These are phyloP conservation scores for Zelostemma sp. DNA, from an alignment of 1,140 invertebrate species.

Conservation along the genomic window DNA sequence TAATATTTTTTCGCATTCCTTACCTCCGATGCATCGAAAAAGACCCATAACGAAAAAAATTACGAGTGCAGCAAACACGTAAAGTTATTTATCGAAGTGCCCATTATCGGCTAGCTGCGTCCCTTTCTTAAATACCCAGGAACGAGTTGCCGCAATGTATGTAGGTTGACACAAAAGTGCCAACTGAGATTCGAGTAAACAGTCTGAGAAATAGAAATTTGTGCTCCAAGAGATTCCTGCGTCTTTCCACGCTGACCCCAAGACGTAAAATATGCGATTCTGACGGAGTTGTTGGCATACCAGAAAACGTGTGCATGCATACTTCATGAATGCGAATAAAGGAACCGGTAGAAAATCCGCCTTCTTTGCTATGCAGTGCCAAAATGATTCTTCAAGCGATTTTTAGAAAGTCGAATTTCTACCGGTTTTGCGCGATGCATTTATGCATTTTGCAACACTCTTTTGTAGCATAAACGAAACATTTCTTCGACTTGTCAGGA, in stretches of 20 bases:
- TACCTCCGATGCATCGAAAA: too few species aligned
- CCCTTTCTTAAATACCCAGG: too few species aligned
- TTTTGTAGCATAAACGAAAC: background rate
- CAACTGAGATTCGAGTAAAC: background rate
- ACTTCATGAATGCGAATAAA: background rate
- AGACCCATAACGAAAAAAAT: too few species aligned
- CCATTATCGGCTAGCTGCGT: too few species aligned
- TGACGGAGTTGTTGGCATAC: background rate
- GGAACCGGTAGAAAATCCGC: slow-evolving; percentile 18
- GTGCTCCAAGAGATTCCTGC: background rate
- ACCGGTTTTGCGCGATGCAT: slow-evolving; percentile 2
- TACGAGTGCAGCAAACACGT: too few species aligned
- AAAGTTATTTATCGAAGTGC: background rate
- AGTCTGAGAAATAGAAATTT: background rate
- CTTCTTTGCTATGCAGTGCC: slow-evolving; percentile 5
- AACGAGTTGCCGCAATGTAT: background rate
- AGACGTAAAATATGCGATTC: slow-evolving; percentile 3
- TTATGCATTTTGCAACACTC: background rate
- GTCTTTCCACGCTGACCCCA: background rate
- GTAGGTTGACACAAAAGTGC: background rate
- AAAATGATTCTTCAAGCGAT: slow-evolving; percentile 5
- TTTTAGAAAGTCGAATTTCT: slow-evolving; percentile 42
- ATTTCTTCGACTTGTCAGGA: too few species aligned
- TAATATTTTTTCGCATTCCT: background rate
- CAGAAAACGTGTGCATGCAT: background rate